Conservation (phyloP, 1,140 invertebrate species). For the Lordiphosa mommai region DNA sequence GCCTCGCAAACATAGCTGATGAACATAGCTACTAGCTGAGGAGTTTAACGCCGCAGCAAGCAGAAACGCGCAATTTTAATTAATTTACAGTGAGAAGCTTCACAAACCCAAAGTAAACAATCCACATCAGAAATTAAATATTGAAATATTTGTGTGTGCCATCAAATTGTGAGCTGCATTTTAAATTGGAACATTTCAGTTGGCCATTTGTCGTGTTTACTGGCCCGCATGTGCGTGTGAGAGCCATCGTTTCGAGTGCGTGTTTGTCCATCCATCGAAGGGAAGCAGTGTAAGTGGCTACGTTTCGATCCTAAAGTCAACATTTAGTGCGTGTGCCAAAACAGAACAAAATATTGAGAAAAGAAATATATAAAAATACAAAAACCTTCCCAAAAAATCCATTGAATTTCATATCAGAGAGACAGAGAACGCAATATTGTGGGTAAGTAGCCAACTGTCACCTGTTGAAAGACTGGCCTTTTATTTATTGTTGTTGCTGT, state of each 20-base stretch:
- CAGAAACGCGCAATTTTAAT: conserved; percentile 27
- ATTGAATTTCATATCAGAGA: too few species aligned
- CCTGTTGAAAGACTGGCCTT: conserved; percentile 31
- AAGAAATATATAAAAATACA: too few species aligned
- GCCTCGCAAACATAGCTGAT: conserved; percentile 12
- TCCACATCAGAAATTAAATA: conserved; percentile 38
- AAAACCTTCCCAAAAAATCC: too few species aligned
- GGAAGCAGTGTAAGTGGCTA: too few species aligned
- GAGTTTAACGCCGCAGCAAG: conserved; percentile 3
- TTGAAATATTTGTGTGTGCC: conserved; percentile 34
- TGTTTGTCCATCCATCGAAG: too few species aligned
- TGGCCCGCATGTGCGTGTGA: conserved; percentile 26
- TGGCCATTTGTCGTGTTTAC: conserved; percentile 1
- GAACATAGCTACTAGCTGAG: too few species aligned
- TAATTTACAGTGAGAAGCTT: conserved; percentile 33
- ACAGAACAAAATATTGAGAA: too few species aligned
- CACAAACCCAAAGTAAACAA: conserved; percentile 29
- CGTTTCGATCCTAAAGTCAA: too few species aligned
- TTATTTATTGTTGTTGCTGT: conserved; percentile 10
- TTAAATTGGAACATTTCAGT: conserved; percentile 34
- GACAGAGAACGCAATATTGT: too few species aligned
- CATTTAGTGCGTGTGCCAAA: too few species aligned
- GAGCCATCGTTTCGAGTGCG: conserved; percentile 1
- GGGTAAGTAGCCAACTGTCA: conserved; percentile 6
- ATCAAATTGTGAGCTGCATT: conserved; percentile 39